Percentiles rank a stretch among this genome's conserved stretches.
Evolutionary conservation across 1,140 invertebrate genomes (phyloP).

Genomic region (Drosophila miranda): DNA sequence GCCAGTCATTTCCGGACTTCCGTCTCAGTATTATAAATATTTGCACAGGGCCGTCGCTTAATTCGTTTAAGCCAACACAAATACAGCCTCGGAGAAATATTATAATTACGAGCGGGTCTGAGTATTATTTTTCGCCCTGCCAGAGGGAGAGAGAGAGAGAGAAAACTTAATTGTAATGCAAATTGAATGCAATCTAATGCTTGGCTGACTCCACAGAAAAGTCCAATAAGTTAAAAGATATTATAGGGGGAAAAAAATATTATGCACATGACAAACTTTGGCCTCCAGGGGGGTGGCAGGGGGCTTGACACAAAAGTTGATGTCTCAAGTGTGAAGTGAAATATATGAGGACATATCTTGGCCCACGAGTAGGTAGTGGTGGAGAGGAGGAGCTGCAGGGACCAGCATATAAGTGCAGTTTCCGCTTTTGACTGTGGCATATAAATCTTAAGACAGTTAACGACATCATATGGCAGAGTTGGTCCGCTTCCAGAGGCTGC

Average conservation of each 20-base stretch:
- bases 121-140: too few species aligned
- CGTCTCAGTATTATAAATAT: slow-evolving; percentile 45
- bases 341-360: slow-evolving; percentile 47
- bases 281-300: not conserved
- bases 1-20: slow-evolving; percentile 14
- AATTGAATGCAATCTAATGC: slow-evolving; percentile 64
- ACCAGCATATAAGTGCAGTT: slow-evolving; percentile 65
- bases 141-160: slow-evolving; percentile 32
- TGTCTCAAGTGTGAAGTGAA: slow-evolving; percentile 77
- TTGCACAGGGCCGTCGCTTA: slow-evolving; percentile 27
- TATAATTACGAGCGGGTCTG: too few species aligned
- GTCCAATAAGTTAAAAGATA: slow-evolving; percentile 60
- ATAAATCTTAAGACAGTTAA: slow-evolving; percentile 80
- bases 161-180: slow-evolving; percentile 61
- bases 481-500: slow-evolving; percentile 1
- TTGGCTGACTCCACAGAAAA: slow-evolving; percentile 38
- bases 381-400: too few species aligned
- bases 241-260: slow-evolving; percentile 50
- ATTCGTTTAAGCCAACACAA: too few species aligned
- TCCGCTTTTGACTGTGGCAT: slow-evolving; percentile 72
- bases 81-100: too few species aligned
- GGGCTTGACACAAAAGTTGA: slow-evolving; percentile 67
- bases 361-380: too few species aligned
- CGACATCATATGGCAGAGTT: slow-evolving; percentile 70
- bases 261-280: slow-evolving; percentile 70